Evolutionary conservation across 2,113 vertebrate genomes (phyloP).

Genomic region (Bufo gargarizans): DNA sequence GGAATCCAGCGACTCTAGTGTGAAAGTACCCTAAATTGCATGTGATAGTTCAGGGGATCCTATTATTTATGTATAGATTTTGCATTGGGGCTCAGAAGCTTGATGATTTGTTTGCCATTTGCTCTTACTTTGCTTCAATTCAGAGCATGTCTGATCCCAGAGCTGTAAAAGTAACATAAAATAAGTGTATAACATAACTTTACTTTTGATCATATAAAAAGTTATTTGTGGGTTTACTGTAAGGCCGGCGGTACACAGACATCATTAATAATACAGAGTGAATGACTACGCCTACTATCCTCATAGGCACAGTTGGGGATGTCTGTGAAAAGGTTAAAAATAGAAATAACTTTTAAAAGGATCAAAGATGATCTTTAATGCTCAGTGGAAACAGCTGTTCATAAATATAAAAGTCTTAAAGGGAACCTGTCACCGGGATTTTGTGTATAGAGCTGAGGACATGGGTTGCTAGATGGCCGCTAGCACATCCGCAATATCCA

Average conservation of each 20-base stretch:
- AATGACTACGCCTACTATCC: neutral
- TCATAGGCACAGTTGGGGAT: neutral
- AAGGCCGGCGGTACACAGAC: neutral
- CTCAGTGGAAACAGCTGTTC: neutral
- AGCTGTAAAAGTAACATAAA: neutral
- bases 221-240: neutral
- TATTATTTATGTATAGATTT: neutral
- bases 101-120: neutral
- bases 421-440: too few relatives aligned
- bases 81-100: neutral
- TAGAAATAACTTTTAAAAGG: neutral
- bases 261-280: neutral
- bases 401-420: neutral
- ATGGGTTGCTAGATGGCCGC: too few relatives aligned
- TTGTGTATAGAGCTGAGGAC: too few relatives aligned
- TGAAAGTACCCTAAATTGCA: neutral
- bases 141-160: neutral
- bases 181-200: neutral
- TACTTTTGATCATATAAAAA: neutral
- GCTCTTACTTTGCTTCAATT: neutral
- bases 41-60: neutral
- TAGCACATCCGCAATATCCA: too few relatives aligned
- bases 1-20: too few relatives aligned
- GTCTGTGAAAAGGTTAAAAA: neutral
- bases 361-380: neutral